Conservation (phyloP, 2,888 invertebrate species). For the Lacanobia oleracea region DNA sequence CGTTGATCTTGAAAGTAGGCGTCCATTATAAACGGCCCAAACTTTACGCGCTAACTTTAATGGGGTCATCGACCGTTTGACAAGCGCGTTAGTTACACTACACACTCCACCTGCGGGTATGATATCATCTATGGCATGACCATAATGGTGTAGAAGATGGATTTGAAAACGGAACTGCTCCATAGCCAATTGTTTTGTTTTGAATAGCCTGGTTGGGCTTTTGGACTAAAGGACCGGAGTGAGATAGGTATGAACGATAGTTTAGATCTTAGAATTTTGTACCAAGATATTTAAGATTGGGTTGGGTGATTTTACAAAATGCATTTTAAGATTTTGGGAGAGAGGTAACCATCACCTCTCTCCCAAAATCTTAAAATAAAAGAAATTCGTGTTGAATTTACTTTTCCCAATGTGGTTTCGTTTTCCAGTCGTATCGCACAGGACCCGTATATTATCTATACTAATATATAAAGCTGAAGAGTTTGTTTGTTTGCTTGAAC, state of each 20-base stretch:
- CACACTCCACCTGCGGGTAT: slow-evolving; percentile 28
- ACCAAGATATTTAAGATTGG: too few species aligned
- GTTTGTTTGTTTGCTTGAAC: too few species aligned
- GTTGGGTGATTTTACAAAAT: not conserved
- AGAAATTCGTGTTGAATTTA: too few species aligned
- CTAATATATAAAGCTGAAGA: too few species aligned
- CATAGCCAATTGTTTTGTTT: slow-evolving; percentile 6
- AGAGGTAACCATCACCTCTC: too few species aligned
- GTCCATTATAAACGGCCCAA: slow-evolving; percentile 27
- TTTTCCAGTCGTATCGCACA: too few species aligned
- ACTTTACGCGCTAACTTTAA: slow-evolving; percentile 43
- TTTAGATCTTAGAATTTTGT: not conserved
- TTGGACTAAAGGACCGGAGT: not conserved
- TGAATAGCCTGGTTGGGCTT: not conserved
- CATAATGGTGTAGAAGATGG: slow-evolving; percentile 12
- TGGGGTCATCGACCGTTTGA: slow-evolving; percentile 49
- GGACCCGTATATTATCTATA: too few species aligned
- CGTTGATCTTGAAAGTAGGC: slow-evolving; percentile 29
- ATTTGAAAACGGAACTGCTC: slow-evolving; percentile 10
- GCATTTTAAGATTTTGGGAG: not conserved
- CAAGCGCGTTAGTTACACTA: slow-evolving; percentile 33
- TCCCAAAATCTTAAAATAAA: too few species aligned
- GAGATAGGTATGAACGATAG: not conserved
- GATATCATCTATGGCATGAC: slow-evolving; percentile 34
- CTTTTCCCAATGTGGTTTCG: too few species aligned